These are phyloP conservation scores for Paedocypris micromegethes DNA, from an alignment of 2,797 vertebrate species.

Conservation along the genomic window DNA sequence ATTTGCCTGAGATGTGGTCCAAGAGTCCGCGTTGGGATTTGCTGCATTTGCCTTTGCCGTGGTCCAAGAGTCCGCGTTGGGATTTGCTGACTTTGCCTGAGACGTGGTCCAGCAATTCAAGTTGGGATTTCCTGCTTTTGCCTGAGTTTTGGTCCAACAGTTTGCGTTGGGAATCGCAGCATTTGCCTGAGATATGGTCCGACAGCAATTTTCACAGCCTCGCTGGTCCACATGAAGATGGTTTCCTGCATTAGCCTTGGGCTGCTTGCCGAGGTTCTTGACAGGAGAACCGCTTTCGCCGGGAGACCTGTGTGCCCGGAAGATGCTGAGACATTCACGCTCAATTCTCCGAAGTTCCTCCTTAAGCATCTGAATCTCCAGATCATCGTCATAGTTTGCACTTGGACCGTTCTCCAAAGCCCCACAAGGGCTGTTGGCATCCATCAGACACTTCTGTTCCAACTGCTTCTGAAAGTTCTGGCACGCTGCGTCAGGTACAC, in stretches of 20 bases:
- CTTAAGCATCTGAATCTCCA: constrained; percentile 89
- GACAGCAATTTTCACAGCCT: constrained; percentile 91
- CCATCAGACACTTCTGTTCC: constrained; percentile 87
- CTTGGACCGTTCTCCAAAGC: constrained; percentile 49
- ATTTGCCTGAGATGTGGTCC: too few relatives aligned
- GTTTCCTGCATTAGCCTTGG: neutral
- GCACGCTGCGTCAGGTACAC: constrained; percentile 82
- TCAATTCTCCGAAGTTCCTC: constrained; percentile 90
- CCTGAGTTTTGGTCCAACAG: constrained; percentile 46
- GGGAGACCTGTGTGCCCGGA: constrained; percentile 84
- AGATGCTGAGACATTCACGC: constrained; percentile 90
- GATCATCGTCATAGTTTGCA: constrained; percentile 74
- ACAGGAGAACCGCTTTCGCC: constrained; percentile 65
- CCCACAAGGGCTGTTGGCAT: constrained; percentile 43
- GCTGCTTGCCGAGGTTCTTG: neutral
- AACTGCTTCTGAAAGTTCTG: constrained; percentile 87
- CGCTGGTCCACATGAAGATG: constrained; percentile 82
- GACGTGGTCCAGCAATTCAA: too few relatives aligned
- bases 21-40: too few relatives aligned
- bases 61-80: too few relatives aligned
- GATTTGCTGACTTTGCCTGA: too few relatives aligned
- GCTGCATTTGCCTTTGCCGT: too few relatives aligned
- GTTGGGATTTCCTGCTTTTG: neutral
- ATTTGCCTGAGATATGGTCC: constrained; percentile 38
- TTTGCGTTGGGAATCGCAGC: constrained; percentile 50